Base-by-base conservation (phyloP, 1,140 invertebrate species). In the Polypedilum vanderplanki region DNA sequence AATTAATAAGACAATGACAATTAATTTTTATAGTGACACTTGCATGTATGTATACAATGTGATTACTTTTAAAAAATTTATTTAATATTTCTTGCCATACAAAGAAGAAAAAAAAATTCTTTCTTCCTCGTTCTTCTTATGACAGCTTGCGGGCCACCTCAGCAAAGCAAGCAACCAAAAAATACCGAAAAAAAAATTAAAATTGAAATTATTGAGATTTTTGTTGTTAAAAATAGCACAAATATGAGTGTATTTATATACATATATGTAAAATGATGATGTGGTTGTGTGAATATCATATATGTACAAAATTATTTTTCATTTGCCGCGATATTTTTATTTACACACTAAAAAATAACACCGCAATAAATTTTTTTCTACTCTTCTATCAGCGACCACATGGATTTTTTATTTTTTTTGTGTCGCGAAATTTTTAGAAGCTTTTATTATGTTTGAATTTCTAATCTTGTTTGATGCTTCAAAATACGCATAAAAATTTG, bases 261-360 rank as follows among this genome's bases (percentile, higher is more conserved):
- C 46, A 57, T 12, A 57, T 57, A n/a, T 57, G 46, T 12, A 4
- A 12, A 12, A 4, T 57, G 46, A 57, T n/a, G n/a, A 33, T 33
- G 46, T 57, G 46, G 46, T 57, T 8, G 46, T 57, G 9, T 4
- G 12, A 57, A 57, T 12, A n/a, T n/a, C 46, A 57, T 15, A 57
- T 57, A 57, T 57, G 15, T 46, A 15, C 9, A 46, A 46, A 46
- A 57, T n/a, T 57, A 57, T 57, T n/a, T 57, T 12, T 57, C 12
- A 57, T n/a, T 57, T 57, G n/a, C 46, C 46, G 46, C 46, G 46
- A 57, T 57, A 57, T 57, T 57, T 46, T 46, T 46, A 46, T 46
- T 46, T 46, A 9, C 46, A 57, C 46, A 57, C 12, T 57, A 57
- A 57, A 57, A n/a, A 57, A 57, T 57, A 57, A 57, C n/a, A 57